These are phyloP conservation scores for Trichogramma dendrolimi DNA, from an alignment of 2,888 invertebrate species.

Conservation along the genomic window DNA sequence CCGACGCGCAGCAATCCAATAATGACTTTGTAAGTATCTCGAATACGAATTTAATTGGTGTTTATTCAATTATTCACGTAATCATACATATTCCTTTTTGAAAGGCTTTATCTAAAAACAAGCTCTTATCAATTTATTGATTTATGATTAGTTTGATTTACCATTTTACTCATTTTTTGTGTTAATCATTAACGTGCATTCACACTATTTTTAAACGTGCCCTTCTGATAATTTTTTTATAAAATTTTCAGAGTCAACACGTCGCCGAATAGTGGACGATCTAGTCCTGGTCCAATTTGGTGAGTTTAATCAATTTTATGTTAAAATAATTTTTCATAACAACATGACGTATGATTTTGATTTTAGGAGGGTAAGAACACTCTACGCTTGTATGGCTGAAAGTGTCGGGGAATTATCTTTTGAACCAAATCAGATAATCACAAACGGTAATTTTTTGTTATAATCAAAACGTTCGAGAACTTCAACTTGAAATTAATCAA, in stretches of 20 bases:
- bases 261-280: slow-evolving; percentile 49
- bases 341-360: slow-evolving; percentile 15
- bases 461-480: slow-evolving; percentile 26
- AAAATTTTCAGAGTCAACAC: slow-evolving; percentile 39
- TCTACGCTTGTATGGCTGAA: slow-evolving; percentile 94
- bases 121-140: neutral
- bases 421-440: slow-evolving; percentile 97
- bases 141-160: neutral
- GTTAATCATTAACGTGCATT: too few species aligned
- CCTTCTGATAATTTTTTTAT: neutral
- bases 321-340: neutral
- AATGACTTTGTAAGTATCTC: slow-evolving; percentile 53
- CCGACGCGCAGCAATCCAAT: slow-evolving; percentile 49
- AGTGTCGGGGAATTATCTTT: slow-evolving; percentile 96
- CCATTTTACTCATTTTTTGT: neutral
- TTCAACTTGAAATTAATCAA: too few species aligned
- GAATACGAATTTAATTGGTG: neutral
- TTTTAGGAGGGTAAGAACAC: slow-evolving; percentile 78
- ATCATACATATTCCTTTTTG: slow-evolving; percentile 1
- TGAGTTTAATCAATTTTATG: slow-evolving; percentile 31
- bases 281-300: slow-evolving; percentile 51
- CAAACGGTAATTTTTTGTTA: slow-evolving; percentile 69
- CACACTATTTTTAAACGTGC: too few species aligned
- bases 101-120: neutral
- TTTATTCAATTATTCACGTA: neutral